Conservation (phyloP, 2,797 vertebrate species). For the Syngnathus acus region DNA sequence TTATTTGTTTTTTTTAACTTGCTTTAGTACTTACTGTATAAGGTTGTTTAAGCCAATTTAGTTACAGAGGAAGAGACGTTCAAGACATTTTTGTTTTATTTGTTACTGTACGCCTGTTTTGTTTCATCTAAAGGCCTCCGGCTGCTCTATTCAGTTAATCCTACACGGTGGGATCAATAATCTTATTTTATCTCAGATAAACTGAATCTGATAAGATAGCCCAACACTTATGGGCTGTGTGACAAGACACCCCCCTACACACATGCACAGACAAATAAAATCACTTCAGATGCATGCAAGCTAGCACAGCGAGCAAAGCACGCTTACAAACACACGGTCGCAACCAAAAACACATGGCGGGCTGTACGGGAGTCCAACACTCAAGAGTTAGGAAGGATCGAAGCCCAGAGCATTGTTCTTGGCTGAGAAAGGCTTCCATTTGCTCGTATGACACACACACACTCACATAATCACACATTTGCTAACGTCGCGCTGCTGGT, state of each 20-base stretch:
- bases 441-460: slow-evolving; percentile 1
- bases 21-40: too few relatives aligned
- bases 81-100: too few relatives aligned
- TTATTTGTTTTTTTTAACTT: too few relatives aligned
- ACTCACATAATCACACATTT: background rate
- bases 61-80: too few relatives aligned
- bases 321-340: background rate
- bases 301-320: background rate
- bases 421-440: slow-evolving; percentile 1
- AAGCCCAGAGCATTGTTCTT: slow-evolving; percentile 1
- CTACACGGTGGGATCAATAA: background rate
- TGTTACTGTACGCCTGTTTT: too few relatives aligned
- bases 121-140: too few relatives aligned
- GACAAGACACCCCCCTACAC: background rate
- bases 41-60: too few relatives aligned
- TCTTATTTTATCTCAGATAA: background rate
- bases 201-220: background rate
- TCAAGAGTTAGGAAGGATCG: background rate
- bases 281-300: background rate
- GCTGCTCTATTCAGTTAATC: background rate
- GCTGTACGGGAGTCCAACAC: background rate
- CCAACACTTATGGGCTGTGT: background rate
- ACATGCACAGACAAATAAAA: background rate
- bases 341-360: slow-evolving; percentile 4
- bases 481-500: background rate